phyloP scores from a whole-genome alignment of 2,113 vertebrate species.

The Australoheros scitulus region DNA sequence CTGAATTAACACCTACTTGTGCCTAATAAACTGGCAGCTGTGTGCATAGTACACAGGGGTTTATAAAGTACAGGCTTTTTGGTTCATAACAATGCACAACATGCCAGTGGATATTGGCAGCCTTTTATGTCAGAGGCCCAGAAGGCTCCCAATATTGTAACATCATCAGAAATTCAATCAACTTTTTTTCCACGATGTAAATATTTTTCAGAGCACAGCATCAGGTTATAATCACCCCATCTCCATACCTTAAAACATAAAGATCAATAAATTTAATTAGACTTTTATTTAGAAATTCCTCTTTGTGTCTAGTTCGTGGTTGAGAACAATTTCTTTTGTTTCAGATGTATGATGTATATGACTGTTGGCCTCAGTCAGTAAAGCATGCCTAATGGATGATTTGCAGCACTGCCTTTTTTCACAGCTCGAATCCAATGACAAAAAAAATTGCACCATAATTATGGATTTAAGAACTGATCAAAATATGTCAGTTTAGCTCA shows the following conservation, averaged over 20 bases:
- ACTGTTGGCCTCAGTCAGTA: conserved; percentile 50
- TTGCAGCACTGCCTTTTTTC: conserved; percentile 54
- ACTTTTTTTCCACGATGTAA: conserved; percentile 39
- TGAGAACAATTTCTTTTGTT: conserved; percentile 58
- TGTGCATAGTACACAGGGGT: not conserved
- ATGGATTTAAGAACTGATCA: conserved; percentile 67
- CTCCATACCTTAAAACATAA: conserved; percentile 35
- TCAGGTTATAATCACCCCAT: conserved; percentile 39
- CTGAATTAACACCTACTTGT: not conserved
- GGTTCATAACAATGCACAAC: conserved; percentile 24
- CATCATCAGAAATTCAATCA: conserved; percentile 53
- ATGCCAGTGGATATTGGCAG: conserved; percentile 19
- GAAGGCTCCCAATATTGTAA: conserved; percentile 36
- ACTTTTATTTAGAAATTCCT: conserved; percentile 39
- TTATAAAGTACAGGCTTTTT: conserved; percentile 26
- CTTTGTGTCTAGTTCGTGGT: conserved; percentile 33
- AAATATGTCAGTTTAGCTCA: conserved; percentile 64
- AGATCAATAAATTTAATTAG: conserved; percentile 47
- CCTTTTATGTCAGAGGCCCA: conserved; percentile 39
- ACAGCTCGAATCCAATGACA: conserved; percentile 22
- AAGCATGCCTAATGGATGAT: conserved; percentile 48
- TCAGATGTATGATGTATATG: conserved; percentile 46
- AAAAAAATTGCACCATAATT: conserved; percentile 59
- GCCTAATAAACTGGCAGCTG: not conserved
- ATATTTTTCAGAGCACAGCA: conserved; percentile 38